Conservation (phyloP, 2,113 vertebrate genomes). For the Pteropus alecto region DNA sequence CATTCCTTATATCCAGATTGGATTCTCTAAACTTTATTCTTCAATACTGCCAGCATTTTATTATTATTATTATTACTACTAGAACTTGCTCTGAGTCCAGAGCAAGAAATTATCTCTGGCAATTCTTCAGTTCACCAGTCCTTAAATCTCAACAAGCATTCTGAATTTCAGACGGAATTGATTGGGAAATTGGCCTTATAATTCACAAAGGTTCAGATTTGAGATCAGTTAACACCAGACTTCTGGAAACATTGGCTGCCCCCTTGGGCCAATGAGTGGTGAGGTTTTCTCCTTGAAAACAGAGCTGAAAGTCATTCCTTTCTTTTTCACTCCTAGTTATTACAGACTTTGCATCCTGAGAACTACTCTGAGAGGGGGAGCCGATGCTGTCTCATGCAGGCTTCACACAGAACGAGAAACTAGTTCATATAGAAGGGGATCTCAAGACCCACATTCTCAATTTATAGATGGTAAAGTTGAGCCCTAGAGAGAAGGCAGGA, state of each 20-base stretch:
- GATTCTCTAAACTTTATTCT: slow-evolving; percentile 73
- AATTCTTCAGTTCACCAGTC: slow-evolving; percentile 69
- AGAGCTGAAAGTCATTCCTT: slow-evolving; percentile 62
- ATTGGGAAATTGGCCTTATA: slow-evolving; percentile 79
- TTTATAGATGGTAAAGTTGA: not conserved
- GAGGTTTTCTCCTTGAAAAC: slow-evolving; percentile 76
- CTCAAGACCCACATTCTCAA: not conserved
- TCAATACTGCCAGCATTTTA: slow-evolving; percentile 73
- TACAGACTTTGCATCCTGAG: slow-evolving; percentile 51
- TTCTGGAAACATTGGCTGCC: slow-evolving; percentile 72
- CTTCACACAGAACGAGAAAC: not conserved
- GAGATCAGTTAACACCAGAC: slow-evolving; percentile 77
- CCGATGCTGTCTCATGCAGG: not conserved
- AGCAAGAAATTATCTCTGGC: slow-evolving; percentile 80
- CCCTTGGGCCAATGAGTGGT: slow-evolving; percentile 63
- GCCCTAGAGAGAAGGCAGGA: not conserved
- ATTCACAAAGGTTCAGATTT: slow-evolving; percentile 73
- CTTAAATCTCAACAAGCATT: slow-evolving; percentile 74
- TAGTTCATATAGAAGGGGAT: not conserved
- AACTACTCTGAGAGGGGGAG: slow-evolving; percentile 33
- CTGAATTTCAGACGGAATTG: slow-evolving; percentile 74
- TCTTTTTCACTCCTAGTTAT: slow-evolving; percentile 45
- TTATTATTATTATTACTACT: slow-evolving; percentile 71
- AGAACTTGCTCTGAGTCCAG: slow-evolving; percentile 78
- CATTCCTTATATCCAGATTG: slow-evolving; percentile 82